Base-by-base conservation (phyloP, 2,797 vertebrate species). In the Tragelaphus oryx region DNA sequence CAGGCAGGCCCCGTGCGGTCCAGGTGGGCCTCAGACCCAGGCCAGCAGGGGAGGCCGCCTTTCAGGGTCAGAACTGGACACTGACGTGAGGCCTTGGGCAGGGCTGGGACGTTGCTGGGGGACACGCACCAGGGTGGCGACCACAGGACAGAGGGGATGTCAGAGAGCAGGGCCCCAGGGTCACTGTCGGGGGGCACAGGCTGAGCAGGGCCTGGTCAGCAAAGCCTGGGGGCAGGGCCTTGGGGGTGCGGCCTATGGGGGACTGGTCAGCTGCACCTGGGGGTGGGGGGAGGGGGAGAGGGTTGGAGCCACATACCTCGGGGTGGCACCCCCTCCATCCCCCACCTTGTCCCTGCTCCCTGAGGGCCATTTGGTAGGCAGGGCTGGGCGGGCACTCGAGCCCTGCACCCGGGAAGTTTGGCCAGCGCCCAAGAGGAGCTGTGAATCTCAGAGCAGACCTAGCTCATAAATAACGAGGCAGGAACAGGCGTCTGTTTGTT, bases 401-500 rank as follows among this genome's bases (percentile, higher is more conserved):
- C 97, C 95, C 93, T 97, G 97, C 97, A 98, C 98, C 95, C 96
- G 89, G 98, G 98, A 97, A 97, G 95, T 96, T 98, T 98, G 98
- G 98, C 98, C 96, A 62, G 94, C 82, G 59, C 97, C 98, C 98
- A 98, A 96, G 97, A 97, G 97, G 97, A 97, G 97, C 98, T 97
- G 96, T 98, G 98, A 98, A 97, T 98, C 98, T 98, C 96, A 96
- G 97, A 98, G 97, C 96, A 98, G 97, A 96, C 98, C 98, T 96
- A 95, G 98, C 98, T 97, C 98, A 96, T 98, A 98, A 98, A 98
- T 98, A 98, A 98, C 98, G 98, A 98, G 98, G 98, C 97, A 97
- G 98, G 93, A 98, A 98, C 98, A 98, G 98, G 97, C 97, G 97
- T 98, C 98, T 98, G 98, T 99, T 98, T 98, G 98, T 98, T 98